Evolutionary conservation across 1,140 invertebrate species (phyloP).

Genomic region (Hyposmocoma kahamanoa): DNA sequence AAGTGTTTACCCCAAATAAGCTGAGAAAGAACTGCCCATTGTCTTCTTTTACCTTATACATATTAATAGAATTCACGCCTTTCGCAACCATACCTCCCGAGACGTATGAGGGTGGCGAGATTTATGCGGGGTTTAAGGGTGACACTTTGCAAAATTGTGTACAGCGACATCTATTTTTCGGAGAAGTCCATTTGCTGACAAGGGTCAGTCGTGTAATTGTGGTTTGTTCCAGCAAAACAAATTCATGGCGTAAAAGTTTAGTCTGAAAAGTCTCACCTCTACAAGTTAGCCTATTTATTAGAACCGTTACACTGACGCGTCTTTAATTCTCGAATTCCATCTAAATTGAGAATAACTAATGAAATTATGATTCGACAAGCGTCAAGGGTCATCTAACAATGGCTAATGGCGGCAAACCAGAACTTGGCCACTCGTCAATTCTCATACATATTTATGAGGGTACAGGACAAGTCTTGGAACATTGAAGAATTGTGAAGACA

Average conservation of each 20-base stretch:
- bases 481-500: constrained; percentile 17
- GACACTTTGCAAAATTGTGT: constrained; percentile 28
- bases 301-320: too few species aligned
- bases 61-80: constrained; percentile 31
- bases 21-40: constrained; percentile 2
- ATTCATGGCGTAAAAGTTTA: too few species aligned
- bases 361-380: too few species aligned
- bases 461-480: constrained; percentile 12
- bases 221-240: too few species aligned
- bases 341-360: too few species aligned
- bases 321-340: too few species aligned
- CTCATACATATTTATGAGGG: constrained; percentile 58
- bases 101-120: constrained; percentile 30
- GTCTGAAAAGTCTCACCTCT: too few species aligned
- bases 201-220: constrained; percentile 46
- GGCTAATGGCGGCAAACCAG: too few species aligned
- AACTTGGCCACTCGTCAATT: constrained; percentile 18
- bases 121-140: constrained; percentile 38
- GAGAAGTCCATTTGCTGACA: constrained; percentile 39
- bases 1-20: too few species aligned
- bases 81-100: constrained; percentile 27
- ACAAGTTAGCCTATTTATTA: too few species aligned
- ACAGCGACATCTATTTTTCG: constrained; percentile 37
- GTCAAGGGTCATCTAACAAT: too few species aligned
- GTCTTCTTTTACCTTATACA: constrained; percentile 29